Conservation (phyloP, 2,888 invertebrate genomes). For the Chaetoderma sp. region DNA sequence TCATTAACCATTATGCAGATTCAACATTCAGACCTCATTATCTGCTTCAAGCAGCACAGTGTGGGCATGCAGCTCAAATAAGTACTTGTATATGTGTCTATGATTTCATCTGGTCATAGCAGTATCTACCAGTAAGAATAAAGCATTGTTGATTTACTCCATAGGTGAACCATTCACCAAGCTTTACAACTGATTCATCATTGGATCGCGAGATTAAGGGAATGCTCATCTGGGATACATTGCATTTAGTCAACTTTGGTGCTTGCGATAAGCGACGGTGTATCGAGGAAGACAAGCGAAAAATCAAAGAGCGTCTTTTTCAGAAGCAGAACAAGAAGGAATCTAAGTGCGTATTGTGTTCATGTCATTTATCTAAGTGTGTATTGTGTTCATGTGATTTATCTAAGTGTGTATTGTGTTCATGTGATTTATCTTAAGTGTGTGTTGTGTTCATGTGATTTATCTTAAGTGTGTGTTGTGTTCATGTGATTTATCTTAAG, state of each 20-base stretch:
- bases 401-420: too few species aligned
- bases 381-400: neutral
- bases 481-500: too few species aligned
- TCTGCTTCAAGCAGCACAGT: neutral
- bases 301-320: constrained; percentile 67
- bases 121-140: too few species aligned
- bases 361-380: neutral
- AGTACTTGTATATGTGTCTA: neutral
- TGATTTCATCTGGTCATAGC: neutral
- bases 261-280: constrained; percentile 65
- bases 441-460: too few species aligned
- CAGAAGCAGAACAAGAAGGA: constrained; percentile 65
- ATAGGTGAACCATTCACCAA: constrained; percentile 91
- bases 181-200: constrained; percentile 89
- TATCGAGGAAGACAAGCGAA: constrained; percentile 66
- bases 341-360: constrained; percentile 55
- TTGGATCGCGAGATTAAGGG: constrained; percentile 90
- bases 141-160: too few species aligned
- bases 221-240: constrained; percentile 73
- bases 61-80: neutral
- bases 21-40: neutral
- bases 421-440: too few species aligned
- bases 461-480: too few species aligned
- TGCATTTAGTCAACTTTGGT: constrained; percentile 68
- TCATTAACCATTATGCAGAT: too few species aligned